These are phyloP conservation scores for Fratercula arctica DNA, from an alignment of 2,797 vertebrate genomes.

Conservation along the genomic window DNA sequence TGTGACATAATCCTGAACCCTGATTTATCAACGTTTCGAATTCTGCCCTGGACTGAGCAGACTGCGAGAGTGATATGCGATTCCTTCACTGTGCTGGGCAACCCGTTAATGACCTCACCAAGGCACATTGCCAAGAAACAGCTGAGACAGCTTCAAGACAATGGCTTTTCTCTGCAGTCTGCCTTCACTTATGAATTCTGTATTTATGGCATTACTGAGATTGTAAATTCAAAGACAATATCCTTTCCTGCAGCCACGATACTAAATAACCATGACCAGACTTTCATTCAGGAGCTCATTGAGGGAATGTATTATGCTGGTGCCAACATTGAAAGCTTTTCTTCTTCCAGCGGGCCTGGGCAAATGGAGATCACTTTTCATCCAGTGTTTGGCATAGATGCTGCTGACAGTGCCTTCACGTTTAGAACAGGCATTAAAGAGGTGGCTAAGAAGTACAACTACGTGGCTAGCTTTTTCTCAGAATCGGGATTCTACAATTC, in stretches of 20 bases:
- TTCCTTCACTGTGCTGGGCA: slow-evolving; percentile 86
- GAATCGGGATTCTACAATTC: slow-evolving; percentile 87
- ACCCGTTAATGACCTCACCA: slow-evolving; percentile 87
- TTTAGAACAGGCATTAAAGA: slow-evolving; percentile 94
- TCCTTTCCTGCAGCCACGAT: slow-evolving; percentile 89
- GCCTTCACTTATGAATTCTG: slow-evolving; percentile 94
- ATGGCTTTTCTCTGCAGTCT: slow-evolving; percentile 87
- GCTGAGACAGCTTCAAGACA: slow-evolving; percentile 83
- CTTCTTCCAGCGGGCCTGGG: slow-evolving; percentile 87
- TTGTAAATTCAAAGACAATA: slow-evolving; percentile 87
- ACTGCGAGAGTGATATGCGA: slow-evolving; percentile 93
- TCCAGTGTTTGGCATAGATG: slow-evolving; percentile 86
- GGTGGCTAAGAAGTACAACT: slow-evolving; percentile 91
- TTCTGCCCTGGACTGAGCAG: slow-evolving; percentile 89
- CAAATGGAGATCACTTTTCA: slow-evolving; percentile 93
- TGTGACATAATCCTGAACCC: slow-evolving; percentile 91
- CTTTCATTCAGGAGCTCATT: slow-evolving; percentile 91
- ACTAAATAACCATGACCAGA: slow-evolving; percentile 87
- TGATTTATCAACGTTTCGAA: slow-evolving; percentile 87
- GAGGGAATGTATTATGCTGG: slow-evolving; percentile 91
- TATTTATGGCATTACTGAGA: slow-evolving; percentile 86
- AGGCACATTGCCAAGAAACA: slow-evolving; percentile 89
- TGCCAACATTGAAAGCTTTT: slow-evolving; percentile 90
- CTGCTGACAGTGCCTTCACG: slow-evolving; percentile 92
- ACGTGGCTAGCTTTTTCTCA: slow-evolving; percentile 89